These are phyloP conservation scores for Neodiprion fabricii DNA, from an alignment of 1,140 invertebrate species.

Conservation along the genomic window DNA sequence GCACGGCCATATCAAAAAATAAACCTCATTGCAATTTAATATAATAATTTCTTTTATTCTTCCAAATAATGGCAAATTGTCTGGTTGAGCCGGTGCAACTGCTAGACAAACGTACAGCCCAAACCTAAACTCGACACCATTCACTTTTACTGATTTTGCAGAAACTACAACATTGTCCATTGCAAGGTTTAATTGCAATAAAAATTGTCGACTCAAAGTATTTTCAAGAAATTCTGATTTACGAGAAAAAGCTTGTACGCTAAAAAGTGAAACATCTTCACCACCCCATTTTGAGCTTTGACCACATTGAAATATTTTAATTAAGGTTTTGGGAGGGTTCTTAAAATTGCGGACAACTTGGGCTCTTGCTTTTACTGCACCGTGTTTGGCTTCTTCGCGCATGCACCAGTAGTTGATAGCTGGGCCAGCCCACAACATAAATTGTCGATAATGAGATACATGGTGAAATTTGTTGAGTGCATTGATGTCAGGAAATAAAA, in stretches of 20 bases:
- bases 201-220: slow-evolving; percentile 18
- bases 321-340: slow-evolving; percentile 27
- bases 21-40: slow-evolving; percentile 12
- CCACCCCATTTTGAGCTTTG: slow-evolving; percentile 24
- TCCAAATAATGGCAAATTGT: slow-evolving; percentile 25
- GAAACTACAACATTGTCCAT: slow-evolving; percentile 23
- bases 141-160: slow-evolving; percentile 20
- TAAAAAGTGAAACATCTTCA: slow-evolving; percentile 14
- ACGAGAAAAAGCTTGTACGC: neutral
- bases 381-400: slow-evolving; percentile 22
- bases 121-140: slow-evolving; percentile 30
- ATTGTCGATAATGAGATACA: slow-evolving; percentile 20
- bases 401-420: slow-evolving; percentile 13
- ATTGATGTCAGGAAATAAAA: slow-evolving; percentile 25
- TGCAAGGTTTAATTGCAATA: slow-evolving; percentile 20
- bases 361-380: slow-evolving; percentile 14
- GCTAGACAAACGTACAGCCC: slow-evolving; percentile 27
- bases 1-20: neutral
- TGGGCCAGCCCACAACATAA: slow-evolving; percentile 21
- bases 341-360: slow-evolving; percentile 25
- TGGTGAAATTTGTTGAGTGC: slow-evolving; percentile 27
- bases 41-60: slow-evolving; percentile 28
- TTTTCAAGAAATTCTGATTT: neutral
- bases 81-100: slow-evolving; percentile 8
- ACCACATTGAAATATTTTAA: slow-evolving; percentile 19